Conservation (phyloP, 2,113 vertebrate genomes). For the Tylochromis polylepis region DNA sequence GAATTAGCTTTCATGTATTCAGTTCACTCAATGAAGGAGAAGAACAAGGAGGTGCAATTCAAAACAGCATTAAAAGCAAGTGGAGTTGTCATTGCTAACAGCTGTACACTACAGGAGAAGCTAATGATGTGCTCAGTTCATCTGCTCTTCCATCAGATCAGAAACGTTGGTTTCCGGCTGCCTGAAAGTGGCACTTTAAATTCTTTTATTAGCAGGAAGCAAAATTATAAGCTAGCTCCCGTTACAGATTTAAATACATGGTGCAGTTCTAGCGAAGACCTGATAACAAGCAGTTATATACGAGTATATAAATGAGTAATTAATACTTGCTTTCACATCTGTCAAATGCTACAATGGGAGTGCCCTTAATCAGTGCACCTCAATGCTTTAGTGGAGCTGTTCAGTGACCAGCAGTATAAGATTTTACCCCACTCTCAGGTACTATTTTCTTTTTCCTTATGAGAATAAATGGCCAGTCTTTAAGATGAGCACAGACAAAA, state of each 20-base stretch:
- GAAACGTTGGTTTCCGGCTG: not conserved
- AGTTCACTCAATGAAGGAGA: not conserved
- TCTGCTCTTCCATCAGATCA: not conserved
- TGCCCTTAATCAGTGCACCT: not conserved
- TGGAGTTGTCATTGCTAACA: not conserved
- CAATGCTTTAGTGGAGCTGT: not conserved
- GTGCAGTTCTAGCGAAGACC: not conserved
- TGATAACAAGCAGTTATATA: not conserved
- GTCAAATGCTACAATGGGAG: not conserved
- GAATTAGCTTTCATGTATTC: not conserved
- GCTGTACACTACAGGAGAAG: not conserved
- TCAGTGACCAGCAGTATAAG: not conserved
- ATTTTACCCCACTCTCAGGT: not conserved
- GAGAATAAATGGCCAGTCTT: not conserved
- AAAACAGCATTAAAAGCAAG: not conserved
- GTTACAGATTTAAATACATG: not conserved
- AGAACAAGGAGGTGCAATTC: not conserved
- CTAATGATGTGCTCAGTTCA: not conserved
- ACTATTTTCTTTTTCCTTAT: not conserved
- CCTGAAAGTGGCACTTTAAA: not conserved
- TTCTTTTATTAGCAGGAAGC: not conserved
- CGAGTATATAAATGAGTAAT: not conserved
- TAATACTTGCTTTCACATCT: not conserved
- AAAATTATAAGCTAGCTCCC: not conserved
- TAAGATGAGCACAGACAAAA: not conserved